Base-by-base conservation (phyloP, 2,797 vertebrate genomes). In the Liparis tanakae region DNA sequence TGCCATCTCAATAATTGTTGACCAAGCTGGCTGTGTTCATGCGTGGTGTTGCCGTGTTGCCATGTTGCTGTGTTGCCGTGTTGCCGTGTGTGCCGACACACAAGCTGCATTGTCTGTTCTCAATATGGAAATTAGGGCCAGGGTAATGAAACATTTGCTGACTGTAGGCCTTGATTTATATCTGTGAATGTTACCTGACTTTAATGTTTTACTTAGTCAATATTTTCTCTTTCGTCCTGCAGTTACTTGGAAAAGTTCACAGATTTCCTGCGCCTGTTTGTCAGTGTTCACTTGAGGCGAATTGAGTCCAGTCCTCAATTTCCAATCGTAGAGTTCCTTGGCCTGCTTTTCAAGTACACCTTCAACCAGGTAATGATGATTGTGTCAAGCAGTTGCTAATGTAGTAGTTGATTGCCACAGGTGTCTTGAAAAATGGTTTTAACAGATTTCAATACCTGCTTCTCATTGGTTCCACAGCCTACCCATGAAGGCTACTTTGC, bases 211-310 rank as follows among this genome's bases (percentile, higher is more conserved):
- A 22, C 20, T 3, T 33, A 25, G 4, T 56, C 63, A 18, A 56
- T 63, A 10, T 57, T 82, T 60, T 61, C 41, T 84, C 15, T 87
- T 74, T 90, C 33, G 14, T 78, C 36, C 61, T 67, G 39, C 85
- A 99, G 98, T 93, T 99, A 99, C 88, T 91, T 99, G 86, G 98
- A 99, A 91, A 99, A 98, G 94, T 99, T 99, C 87, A 99, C 98
- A 3, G 98, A 99, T 84, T 99, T 99, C 75, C 95, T 99, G 62
- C 95, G 97, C 50, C 97, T 99, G 82, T 99, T 99, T 85, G 98
- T 99, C 86, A 98, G 96, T 0, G 96, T 99, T 85, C 98, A 99
- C 86, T 90, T 99, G 72, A 94, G 98, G 79, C 94, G 98, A 85
- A 99, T 99, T 0, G 98, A 99, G 73, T 98, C 97, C 76, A 99